Percentiles rank a stretch among this genome's conserved stretches.
phyloP scores from a whole-genome alignment of 2,113 vertebrate species.

The Menidia beryllina region DNA sequence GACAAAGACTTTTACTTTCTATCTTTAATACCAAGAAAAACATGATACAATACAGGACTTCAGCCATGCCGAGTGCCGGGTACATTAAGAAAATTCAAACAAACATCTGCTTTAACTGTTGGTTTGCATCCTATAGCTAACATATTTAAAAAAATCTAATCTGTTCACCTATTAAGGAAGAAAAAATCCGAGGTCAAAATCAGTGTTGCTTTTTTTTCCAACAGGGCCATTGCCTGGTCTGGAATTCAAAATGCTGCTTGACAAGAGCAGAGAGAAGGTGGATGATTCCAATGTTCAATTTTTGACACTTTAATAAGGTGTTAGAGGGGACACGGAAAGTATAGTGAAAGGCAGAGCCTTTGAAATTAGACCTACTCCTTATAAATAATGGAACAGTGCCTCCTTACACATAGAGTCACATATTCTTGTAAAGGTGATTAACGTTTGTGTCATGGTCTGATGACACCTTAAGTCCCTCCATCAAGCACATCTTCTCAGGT shows the following conservation, averaged over 20 bases:
- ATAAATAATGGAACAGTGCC: slow-evolving; percentile 14
- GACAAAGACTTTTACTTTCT: slow-evolving; percentile 3
- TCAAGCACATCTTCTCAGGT: slow-evolving; percentile 2
- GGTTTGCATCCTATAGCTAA: neutral
- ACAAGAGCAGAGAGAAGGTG: neutral
- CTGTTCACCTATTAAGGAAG: neutral
- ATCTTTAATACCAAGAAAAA: neutral
- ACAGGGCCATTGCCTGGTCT: slow-evolving; percentile 7
- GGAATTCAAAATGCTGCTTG: slow-evolving; percentile 11
- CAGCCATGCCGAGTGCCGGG: no score
- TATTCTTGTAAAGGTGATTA: slow-evolving; percentile 7
- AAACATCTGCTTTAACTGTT: neutral
- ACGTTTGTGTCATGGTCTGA: neutral
- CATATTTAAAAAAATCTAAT: neutral
- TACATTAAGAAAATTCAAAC: neutral
- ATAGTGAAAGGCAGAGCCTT: slow-evolving; percentile 2
- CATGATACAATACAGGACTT: slow-evolving; percentile 6
- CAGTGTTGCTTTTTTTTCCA: neutral
- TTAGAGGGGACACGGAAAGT: neutral
- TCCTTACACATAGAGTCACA: slow-evolving; percentile 1
- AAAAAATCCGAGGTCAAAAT: neutral
- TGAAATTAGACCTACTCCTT: slow-evolving; percentile 2
- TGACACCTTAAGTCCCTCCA: neutral
- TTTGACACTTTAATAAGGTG: slow-evolving; percentile 8
- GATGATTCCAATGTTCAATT: neutral